These are phyloP conservation scores for Troides aeacus DNA, from an alignment of 2,888 invertebrate species.

Conservation along the genomic window DNA sequence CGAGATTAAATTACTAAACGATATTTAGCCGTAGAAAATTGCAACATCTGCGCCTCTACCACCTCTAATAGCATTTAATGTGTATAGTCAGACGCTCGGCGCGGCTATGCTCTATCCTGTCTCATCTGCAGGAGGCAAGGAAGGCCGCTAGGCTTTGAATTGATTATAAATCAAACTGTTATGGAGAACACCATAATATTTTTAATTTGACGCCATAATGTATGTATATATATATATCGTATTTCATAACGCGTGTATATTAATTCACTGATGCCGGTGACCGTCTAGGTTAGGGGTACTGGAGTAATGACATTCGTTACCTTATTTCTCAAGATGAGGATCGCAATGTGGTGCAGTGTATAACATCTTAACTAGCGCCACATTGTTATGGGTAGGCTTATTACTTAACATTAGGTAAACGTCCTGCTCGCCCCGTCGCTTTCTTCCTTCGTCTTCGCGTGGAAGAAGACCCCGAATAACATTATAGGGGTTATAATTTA, in stretches of 20 bases:
- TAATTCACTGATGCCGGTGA: too few relatives aligned
- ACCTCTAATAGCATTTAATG: conserved; percentile 7
- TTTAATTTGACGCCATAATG: background rate
- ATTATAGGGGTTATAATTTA: too few relatives aligned
- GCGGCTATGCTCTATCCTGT: conserved; percentile 6
- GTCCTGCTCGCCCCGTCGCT: too few relatives aligned
- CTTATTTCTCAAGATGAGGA: too few relatives aligned
- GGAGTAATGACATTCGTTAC: too few relatives aligned
- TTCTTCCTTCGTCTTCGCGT: background rate
- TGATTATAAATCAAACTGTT: conserved; percentile 11
- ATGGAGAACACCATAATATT: background rate
- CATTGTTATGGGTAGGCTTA: too few relatives aligned
- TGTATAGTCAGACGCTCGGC: conserved; percentile 2
- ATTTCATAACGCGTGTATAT: too few relatives aligned
- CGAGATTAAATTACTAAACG: background rate
- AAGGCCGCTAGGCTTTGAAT: conserved; percentile 2
- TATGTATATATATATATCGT: too few relatives aligned
- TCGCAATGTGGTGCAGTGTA: too few relatives aligned
- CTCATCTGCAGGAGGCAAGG: conserved; percentile 1
- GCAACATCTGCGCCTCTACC: conserved; percentile 3
- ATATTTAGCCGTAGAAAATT: background rate
- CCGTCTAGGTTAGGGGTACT: too few relatives aligned
- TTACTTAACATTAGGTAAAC: too few relatives aligned
- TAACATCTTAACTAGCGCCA: too few relatives aligned
- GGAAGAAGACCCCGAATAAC: background rate